A percentile compares a stretch with the other conserved stretches of the same genome.
These are phyloP conservation scores for Trypoxylon attenuatum DNA, from an alignment of 2,888 invertebrate species.

Conservation along the genomic window DNA sequence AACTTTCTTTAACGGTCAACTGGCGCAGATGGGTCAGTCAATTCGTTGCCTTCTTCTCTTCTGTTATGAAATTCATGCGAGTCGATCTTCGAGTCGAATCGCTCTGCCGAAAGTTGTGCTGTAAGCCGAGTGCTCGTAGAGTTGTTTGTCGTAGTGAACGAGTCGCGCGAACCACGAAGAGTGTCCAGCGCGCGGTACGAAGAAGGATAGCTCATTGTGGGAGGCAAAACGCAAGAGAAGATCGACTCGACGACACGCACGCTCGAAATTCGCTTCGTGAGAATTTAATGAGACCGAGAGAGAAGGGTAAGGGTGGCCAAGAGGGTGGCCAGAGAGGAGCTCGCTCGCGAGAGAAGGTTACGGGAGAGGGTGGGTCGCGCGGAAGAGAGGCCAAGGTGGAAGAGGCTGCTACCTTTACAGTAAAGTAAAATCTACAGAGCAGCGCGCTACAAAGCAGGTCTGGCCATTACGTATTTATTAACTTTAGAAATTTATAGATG, in stretches of 20 bases:
- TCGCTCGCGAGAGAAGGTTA: conserved; percentile 11
- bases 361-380: conserved; percentile 6
- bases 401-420: conserved; percentile 54
- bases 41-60: too few species aligned
- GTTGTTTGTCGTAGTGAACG: too few species aligned
- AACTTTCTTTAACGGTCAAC: too few species aligned
- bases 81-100: too few species aligned
- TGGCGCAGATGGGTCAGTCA: too few species aligned
- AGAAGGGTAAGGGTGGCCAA: conserved; percentile 18
- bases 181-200: too few species aligned
- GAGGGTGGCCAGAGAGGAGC: conserved; percentile 3
- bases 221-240: background rate
- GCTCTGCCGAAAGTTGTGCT: too few species aligned
- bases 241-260: too few species aligned
- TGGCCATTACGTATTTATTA: conserved; percentile 74
- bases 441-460: conserved; percentile 72
- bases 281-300: conserved; percentile 53
- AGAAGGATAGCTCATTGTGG: too few species aligned
- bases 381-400: conserved; percentile 28
- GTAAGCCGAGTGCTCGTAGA: too few species aligned
- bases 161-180: too few species aligned
- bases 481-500: conserved; percentile 74
- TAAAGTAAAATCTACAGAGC: conserved; percentile 63
- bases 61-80: too few species aligned
- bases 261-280: conserved; percentile 46